A percentile compares a stretch with the other conserved stretches of the same genome.
phyloP scores from a whole-genome alignment of 2,113 vertebrate genomes.

The Epinephelus cyanopodus region DNA sequence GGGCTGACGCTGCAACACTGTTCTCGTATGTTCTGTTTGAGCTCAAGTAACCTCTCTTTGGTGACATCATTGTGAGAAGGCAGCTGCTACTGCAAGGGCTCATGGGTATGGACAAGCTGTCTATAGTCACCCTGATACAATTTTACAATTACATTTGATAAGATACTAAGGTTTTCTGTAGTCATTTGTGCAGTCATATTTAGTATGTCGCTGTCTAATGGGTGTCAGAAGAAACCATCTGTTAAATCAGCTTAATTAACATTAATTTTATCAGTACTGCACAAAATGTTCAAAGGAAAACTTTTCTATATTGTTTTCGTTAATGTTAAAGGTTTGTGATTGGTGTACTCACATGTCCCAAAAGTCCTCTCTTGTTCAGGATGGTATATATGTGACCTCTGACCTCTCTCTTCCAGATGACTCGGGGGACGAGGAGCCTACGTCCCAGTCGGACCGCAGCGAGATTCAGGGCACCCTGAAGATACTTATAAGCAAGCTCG shows the following conservation, averaged over 20 bases:
- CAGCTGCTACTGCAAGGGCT: slow-evolving; percentile 37
- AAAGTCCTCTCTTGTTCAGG: background rate
- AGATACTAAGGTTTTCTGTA: background rate
- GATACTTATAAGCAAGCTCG: slow-evolving; percentile 92
- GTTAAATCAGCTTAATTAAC: slow-evolving; percentile 17
- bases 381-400: slow-evolving; percentile 39
- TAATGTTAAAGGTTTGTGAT: background rate
- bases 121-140: slow-evolving; percentile 1
- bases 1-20: slow-evolving; percentile 50
- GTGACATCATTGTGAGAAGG: slow-evolving; percentile 24
- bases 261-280: background rate
- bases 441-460: slow-evolving; percentile 91
- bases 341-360: background rate
- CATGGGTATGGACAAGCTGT: background rate
- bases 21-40: slow-evolving; percentile 62
- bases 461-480: slow-evolving; percentile 92
- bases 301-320: background rate
- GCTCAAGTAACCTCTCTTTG: slow-evolving; percentile 65
- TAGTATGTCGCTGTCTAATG: slow-evolving; percentile 7
- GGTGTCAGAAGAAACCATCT: slow-evolving; percentile 7
- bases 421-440: slow-evolving; percentile 94
- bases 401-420: slow-evolving; percentile 88
- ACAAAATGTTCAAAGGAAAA: background rate
- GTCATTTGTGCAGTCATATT: background rate
- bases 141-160: slow-evolving; percentile 27